phyloP scores from a whole-genome alignment of 1,140 invertebrate genomes.

The Pissodes strobi region DNA sequence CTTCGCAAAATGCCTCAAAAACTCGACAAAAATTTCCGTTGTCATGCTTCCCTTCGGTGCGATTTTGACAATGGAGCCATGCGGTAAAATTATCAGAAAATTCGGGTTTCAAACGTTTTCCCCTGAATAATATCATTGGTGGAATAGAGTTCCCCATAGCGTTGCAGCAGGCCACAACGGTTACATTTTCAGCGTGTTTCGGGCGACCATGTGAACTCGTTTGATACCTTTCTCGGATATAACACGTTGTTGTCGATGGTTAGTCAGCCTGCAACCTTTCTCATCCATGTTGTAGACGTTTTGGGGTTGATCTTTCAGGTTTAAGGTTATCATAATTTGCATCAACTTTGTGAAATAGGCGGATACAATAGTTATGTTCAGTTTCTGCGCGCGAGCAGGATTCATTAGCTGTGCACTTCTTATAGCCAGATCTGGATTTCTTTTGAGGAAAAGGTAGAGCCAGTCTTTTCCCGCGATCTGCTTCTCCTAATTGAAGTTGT shows the following conservation, averaged over 20 bases:
- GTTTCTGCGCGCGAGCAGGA: slow-evolving; percentile 43
- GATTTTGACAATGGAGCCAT: slow-evolving; percentile 47
- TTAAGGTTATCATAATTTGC: slow-evolving; percentile 30
- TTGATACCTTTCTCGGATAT: slow-evolving; percentile 51
- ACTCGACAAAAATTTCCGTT: slow-evolving; percentile 46
- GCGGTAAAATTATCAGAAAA: slow-evolving; percentile 48
- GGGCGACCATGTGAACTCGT: slow-evolving; percentile 52
- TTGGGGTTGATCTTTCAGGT: slow-evolving; percentile 43
- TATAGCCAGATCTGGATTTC: slow-evolving; percentile 37
- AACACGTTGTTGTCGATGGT: slow-evolving; percentile 52
- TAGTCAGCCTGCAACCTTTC: slow-evolving; percentile 48
- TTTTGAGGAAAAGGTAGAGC: slow-evolving; percentile 39
- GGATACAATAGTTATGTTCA: slow-evolving; percentile 47
- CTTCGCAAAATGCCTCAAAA: slow-evolving; percentile 49
- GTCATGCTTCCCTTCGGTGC: slow-evolving; percentile 54
- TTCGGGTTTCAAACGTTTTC: slow-evolving; percentile 48
- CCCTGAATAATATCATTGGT: slow-evolving; percentile 48
- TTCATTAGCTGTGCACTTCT: slow-evolving; percentile 48
- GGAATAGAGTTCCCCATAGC: slow-evolving; percentile 45
- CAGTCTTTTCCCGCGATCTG: neutral
- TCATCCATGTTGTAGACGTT: slow-evolving; percentile 55
- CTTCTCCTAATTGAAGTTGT: too few relatives aligned
- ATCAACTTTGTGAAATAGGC: slow-evolving; percentile 46
- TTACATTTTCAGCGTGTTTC: slow-evolving; percentile 56
- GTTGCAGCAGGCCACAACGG: slow-evolving; percentile 52